Conservation (phyloP, 1,140 invertebrate species). For the Scylla paramamosain region DNA sequence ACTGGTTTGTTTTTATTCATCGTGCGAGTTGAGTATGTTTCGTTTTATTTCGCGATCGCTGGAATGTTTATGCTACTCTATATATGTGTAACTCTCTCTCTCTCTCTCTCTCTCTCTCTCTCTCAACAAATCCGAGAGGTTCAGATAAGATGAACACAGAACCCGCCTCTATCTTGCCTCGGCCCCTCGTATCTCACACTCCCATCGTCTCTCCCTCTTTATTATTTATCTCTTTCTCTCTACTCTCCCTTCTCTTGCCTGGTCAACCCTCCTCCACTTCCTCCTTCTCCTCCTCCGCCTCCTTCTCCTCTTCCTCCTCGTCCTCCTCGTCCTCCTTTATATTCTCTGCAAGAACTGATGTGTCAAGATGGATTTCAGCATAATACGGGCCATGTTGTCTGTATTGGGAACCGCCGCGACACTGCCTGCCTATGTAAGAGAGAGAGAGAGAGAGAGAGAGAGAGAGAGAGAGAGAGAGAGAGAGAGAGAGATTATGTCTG, state of each 20-base stretch:
- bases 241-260: no score
- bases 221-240: not conserved
- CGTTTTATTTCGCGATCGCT: not conserved
- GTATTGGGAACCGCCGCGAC: not conserved
- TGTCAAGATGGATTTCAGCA: not conserved
- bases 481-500: no score
- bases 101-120: not conserved
- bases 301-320: not conserved
- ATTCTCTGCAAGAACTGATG: not conserved
- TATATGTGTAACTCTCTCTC: not conserved
- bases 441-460: constrained; percentile 13
- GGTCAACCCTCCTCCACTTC: not conserved
- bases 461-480: constrained; percentile 18
- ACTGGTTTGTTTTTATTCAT: not conserved
- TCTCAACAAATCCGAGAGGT: not conserved
- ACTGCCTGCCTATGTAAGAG: not conserved
- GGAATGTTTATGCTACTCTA: no score
- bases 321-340: not conserved
- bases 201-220: not conserved
- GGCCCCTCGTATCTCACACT: not conserved
- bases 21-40: not conserved
- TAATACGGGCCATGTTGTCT: not conserved
- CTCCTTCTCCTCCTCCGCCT: not conserved
- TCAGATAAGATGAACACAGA: not conserved
- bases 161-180: not conserved